Conservation (phyloP, 2,113 vertebrate genomes). For the Lagopus muta region DNA sequence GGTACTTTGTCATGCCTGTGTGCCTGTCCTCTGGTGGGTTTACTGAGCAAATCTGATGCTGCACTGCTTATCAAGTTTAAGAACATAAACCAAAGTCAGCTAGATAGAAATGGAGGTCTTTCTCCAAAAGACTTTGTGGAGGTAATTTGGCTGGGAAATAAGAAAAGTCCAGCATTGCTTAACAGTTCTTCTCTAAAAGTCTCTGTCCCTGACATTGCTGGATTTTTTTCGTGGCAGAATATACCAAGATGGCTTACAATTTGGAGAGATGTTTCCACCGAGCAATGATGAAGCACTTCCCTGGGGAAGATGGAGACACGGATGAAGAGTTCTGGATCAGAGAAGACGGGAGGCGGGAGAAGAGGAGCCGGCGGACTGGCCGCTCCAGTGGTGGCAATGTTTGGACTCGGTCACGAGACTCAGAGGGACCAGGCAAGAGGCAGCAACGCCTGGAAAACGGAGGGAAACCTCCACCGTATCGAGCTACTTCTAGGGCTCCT, state of each 20-base stretch:
- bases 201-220: not conserved
- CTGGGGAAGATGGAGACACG: conserved; percentile 94
- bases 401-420: conserved; percentile 82
- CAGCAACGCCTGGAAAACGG: conserved; percentile 82
- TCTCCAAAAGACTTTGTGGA: not conserved
- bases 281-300: conserved; percentile 94
- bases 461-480: conserved; percentile 74
- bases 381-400: conserved; percentile 73
- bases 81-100: not conserved
- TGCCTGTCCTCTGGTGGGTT: conserved; percentile 4
- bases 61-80: not conserved
- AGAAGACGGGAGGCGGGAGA: conserved; percentile 89
- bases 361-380: conserved; percentile 80
- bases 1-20: conserved; percentile 18
- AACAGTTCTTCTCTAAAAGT: not conserved
- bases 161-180: not conserved
- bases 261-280: conserved; percentile 94
- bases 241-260: conserved; percentile 96
- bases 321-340: conserved; percentile 95
- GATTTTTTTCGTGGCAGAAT: conserved; percentile 80
- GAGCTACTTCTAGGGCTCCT: conserved; percentile 71
- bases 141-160: not conserved
- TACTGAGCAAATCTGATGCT: not conserved
- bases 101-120: not conserved
- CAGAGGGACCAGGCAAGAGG: conserved; percentile 79